phyloP scores from a whole-genome alignment of 2,113 vertebrate species.

The Hydrolagus affinis region DNA sequence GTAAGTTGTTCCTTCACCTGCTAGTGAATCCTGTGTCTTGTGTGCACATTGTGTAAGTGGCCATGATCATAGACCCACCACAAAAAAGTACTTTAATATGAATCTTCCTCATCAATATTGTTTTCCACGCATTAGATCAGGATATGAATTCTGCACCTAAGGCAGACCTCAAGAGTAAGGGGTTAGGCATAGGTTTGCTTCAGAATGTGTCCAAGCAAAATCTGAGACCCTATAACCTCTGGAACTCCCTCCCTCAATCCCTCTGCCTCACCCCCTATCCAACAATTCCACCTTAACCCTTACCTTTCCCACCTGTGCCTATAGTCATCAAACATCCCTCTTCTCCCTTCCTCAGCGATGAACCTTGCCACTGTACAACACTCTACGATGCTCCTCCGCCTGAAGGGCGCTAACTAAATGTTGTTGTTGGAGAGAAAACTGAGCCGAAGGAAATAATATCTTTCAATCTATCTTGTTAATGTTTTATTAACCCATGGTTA shows the following conservation, averaged over 20 bases:
- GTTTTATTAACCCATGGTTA: slow-evolving; percentile 61
- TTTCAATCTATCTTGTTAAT: slow-evolving; percentile 30
- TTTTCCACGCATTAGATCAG: background rate
- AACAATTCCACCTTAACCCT: too few species aligned
- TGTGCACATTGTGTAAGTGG: background rate
- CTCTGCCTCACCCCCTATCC: too few species aligned
- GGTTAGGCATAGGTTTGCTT: too few species aligned
- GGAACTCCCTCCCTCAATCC: too few species aligned
- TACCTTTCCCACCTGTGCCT: too few species aligned
- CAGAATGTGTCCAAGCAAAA: too few species aligned
- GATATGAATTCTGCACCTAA: background rate
- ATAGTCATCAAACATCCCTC: too few species aligned
- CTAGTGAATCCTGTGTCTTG: background rate
- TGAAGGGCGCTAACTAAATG: background rate
- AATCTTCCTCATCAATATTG: background rate
- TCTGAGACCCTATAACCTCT: too few species aligned
- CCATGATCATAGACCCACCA: background rate
- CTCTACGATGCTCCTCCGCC: too few species aligned
- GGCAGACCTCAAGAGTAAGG: too few species aligned
- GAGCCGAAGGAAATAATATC: background rate
- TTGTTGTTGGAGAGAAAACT: background rate
- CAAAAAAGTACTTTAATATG: background rate
- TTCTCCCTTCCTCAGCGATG: too few species aligned
- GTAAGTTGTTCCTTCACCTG: background rate
- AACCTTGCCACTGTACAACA: background rate